phyloP scores from a whole-genome alignment of 53 echinoderm and acorn worm species.

The Mesocentrotus franciscanus region DNA sequence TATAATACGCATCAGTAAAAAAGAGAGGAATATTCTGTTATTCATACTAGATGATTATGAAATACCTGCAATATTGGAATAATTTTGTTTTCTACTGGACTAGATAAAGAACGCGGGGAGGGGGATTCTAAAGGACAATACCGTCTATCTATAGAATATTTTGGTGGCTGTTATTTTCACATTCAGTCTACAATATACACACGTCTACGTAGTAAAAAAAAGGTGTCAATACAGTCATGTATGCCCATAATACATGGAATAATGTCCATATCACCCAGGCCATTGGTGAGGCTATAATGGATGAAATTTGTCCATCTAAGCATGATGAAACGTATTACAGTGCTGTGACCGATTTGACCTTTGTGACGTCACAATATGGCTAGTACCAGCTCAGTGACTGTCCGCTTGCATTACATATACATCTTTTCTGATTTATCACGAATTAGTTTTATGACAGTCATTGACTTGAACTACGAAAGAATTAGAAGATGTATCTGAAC shows the following conservation, averaged over 20 bases:
- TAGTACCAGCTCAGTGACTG: not conserved
- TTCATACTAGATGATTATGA: not conserved
- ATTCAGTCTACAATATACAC: not conserved
- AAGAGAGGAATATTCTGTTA: too few species aligned
- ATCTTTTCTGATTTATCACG: not conserved
- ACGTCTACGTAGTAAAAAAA: not conserved
- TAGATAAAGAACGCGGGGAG: too few species aligned
- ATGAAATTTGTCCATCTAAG: conserved; percentile 8
- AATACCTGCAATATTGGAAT: not conserved
- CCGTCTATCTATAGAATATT: not conserved
- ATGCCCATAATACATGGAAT: not conserved
- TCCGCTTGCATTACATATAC: not conserved
- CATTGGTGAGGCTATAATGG: conserved; percentile 4
- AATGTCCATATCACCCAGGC: not conserved
- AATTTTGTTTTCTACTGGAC: too few species aligned
- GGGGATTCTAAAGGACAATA: too few species aligned
- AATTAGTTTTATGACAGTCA: not conserved
- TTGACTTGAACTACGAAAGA: not conserved
- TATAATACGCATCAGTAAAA: not conserved
- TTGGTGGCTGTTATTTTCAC: not conserved
- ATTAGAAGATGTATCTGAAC: not conserved
- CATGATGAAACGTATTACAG: conserved; percentile 33
- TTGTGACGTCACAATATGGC: not conserved
- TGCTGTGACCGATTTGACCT: conserved; percentile 6
- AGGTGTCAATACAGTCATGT: not conserved